Conservation (phyloP, 2,113 vertebrate genomes). For the Alosa alosa region DNA sequence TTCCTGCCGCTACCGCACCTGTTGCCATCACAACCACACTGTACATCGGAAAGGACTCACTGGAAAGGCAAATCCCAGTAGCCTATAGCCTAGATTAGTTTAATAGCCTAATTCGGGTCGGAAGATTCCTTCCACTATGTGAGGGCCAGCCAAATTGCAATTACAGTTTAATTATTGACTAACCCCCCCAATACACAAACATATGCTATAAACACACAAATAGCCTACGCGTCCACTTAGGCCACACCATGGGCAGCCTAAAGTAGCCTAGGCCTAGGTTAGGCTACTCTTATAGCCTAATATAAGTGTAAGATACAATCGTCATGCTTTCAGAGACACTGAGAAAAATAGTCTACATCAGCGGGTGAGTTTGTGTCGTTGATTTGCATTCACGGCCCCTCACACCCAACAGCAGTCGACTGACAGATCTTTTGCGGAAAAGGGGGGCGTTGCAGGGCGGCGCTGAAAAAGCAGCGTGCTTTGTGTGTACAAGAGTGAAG, state of each 20-base stretch:
- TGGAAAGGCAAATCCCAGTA: not conserved
- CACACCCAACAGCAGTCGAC: no score
- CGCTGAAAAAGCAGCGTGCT: slow-evolving; percentile 18
- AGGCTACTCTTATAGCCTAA: not conserved
- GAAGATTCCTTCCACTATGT: not conserved
- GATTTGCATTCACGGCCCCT: no score
- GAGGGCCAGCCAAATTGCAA: not conserved
- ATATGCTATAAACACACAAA: no score
- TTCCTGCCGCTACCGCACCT: slow-evolving; percentile 43
- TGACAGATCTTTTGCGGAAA: not conserved
- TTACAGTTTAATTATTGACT: not conserved
- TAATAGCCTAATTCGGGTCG: not conserved
- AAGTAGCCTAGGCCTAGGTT: not conserved
- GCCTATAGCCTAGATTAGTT: not conserved
- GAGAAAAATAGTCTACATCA: not conserved
- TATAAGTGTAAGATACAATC: not conserved
- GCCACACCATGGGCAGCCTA: not conserved
- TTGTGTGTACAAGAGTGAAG: slow-evolving; percentile 24
- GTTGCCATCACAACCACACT: not conserved
- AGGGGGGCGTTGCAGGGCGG: not conserved
- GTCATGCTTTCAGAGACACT: not conserved
- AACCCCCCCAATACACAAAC: no score
- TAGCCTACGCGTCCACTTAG: not conserved
- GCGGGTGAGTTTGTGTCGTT: no score
- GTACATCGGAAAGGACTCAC: not conserved